A percentile compares a stretch with the other conserved stretches of the same genome.
phyloP scores from a whole-genome alignment of 1,140 invertebrate species.

The Pogonognathellus flavescens region DNA sequence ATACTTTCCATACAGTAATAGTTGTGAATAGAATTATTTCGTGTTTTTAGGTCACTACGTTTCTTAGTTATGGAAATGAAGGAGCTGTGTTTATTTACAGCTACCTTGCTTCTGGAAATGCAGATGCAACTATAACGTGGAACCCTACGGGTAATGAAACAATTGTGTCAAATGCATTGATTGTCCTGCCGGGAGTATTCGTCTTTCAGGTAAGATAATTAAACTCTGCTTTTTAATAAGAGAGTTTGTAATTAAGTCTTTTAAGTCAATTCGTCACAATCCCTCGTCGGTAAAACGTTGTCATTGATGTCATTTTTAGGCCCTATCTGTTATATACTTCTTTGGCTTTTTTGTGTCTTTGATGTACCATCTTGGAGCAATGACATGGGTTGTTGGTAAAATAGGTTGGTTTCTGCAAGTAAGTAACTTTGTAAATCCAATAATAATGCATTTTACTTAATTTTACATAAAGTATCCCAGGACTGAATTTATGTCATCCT shows the following conservation, averaged over 20 bases:
- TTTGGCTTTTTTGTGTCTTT: slow-evolving; percentile 90
- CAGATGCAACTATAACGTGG: background rate
- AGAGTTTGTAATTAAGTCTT: no score
- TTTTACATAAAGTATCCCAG: no score
- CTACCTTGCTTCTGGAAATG: slow-evolving; percentile 68
- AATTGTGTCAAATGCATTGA: background rate
- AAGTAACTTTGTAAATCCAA: background rate
- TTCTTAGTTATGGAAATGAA: slow-evolving; percentile 82
- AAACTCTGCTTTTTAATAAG: no score
- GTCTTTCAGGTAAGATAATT: slow-evolving; percentile 87
- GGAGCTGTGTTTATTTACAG: slow-evolving; percentile 92
- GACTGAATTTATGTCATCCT: no score
- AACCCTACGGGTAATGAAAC: no score
- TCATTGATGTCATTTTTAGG: slow-evolving; percentile 71
- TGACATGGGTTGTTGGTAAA: slow-evolving; percentile 89
- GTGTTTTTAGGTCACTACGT: slow-evolving; percentile 74
- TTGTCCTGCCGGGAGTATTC: slow-evolving; percentile 74
- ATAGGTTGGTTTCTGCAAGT: slow-evolving; percentile 82
- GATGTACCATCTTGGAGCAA: slow-evolving; percentile 87
- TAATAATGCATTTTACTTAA: no score
- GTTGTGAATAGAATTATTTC: no score
- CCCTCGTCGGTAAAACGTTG: no score
- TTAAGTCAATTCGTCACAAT: no score
- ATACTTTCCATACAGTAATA: no score
- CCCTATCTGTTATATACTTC: slow-evolving; percentile 89